A percentile compares a stretch with the other conserved stretches of the same genome.
phyloP scores from a whole-genome alignment of 2,888 invertebrate genomes.

The Drosophila borborema region DNA sequence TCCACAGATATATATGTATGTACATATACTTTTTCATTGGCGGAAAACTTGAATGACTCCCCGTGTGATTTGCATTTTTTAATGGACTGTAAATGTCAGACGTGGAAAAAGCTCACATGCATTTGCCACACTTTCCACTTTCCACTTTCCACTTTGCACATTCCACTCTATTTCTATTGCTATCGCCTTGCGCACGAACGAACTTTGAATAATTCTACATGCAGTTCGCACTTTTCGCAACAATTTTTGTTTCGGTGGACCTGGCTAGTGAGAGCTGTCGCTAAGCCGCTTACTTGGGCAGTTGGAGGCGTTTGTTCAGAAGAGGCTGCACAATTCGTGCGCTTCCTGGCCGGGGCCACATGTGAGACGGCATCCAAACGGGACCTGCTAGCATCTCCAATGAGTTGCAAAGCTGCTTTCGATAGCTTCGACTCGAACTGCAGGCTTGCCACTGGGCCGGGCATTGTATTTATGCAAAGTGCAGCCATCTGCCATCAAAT shows the following conservation, averaged over 20 bases:
- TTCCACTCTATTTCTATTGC: constrained; percentile 14
- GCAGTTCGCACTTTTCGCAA: constrained; percentile 42
- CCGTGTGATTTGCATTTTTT: constrained; percentile 67
- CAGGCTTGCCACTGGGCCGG: not conserved
- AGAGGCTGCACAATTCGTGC: constrained; percentile 62
- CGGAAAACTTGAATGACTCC: constrained; percentile 40
- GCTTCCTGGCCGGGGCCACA: constrained; percentile 55
- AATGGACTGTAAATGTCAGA: constrained; percentile 66
- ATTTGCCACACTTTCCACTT: constrained; percentile 12
- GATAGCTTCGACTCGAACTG: constrained; percentile 39
- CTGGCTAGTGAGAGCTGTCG: constrained; percentile 2
- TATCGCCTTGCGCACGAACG: constrained; percentile 60
- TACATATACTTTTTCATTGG: not conserved
- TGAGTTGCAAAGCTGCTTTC: constrained; percentile 73
- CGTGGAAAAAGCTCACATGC: constrained; percentile 38
- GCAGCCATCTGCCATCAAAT: constrained; percentile 45
- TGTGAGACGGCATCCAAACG: constrained; percentile 30
- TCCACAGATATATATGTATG: not conserved
- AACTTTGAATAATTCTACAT: constrained; percentile 57
- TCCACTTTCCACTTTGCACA: not conserved
- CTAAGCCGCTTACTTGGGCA: constrained; percentile 69
- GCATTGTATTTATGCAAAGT: constrained; percentile 68
- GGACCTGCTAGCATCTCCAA: constrained; percentile 33
- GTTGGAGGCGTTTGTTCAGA: constrained; percentile 17
- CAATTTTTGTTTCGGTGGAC: constrained; percentile 4